phyloP scores from a whole-genome alignment of 2,888 invertebrate genomes.

The Dromius quadrimaculatus region DNA sequence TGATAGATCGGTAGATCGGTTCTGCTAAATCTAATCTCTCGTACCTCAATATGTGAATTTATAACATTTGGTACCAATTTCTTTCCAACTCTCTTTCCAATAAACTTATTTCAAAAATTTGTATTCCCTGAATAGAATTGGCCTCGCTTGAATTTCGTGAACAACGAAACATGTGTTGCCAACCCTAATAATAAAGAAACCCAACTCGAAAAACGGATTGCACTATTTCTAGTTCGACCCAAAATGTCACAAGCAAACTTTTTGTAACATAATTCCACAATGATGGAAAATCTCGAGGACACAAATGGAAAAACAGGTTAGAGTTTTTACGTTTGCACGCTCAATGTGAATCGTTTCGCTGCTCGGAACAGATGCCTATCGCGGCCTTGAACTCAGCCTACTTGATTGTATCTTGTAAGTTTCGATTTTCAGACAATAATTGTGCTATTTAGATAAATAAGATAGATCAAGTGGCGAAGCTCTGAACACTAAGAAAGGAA shows the following conservation, averaged over 20 bases:
- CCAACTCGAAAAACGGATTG: conserved; percentile 18
- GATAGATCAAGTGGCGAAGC: conserved; percentile 4
- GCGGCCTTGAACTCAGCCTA: conserved; percentile 7
- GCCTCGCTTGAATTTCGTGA: background rate
- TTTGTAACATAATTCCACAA: conserved; percentile 22
- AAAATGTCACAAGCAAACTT: conserved; percentile 2
- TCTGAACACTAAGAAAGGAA: background rate
- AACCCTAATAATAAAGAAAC: conserved; percentile 28
- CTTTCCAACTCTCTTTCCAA: background rate
- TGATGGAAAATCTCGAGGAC: conserved; percentile 11
- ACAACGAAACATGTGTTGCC: conserved; percentile 8
- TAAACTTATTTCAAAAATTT: background rate
- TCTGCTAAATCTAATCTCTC: too few species aligned
- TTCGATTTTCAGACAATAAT: conserved; percentile 28
- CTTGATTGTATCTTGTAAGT: conserved; percentile 16
- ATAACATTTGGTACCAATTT: background rate
- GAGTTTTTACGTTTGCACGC: conserved; percentile 14
- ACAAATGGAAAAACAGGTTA: conserved; percentile 22
- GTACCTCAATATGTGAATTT: background rate
- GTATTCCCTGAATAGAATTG: background rate
- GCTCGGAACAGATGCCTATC: conserved; percentile 22
- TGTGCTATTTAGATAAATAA: conserved; percentile 27
- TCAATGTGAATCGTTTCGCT: conserved; percentile 4
- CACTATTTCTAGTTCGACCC: conserved; percentile 6
- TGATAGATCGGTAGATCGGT: too few species aligned